Evolutionary conservation across 2,888 invertebrate genomes (phyloP), one percentile per base, ranked within the genome.

Genomic region (Eurytoma californica): DNA sequence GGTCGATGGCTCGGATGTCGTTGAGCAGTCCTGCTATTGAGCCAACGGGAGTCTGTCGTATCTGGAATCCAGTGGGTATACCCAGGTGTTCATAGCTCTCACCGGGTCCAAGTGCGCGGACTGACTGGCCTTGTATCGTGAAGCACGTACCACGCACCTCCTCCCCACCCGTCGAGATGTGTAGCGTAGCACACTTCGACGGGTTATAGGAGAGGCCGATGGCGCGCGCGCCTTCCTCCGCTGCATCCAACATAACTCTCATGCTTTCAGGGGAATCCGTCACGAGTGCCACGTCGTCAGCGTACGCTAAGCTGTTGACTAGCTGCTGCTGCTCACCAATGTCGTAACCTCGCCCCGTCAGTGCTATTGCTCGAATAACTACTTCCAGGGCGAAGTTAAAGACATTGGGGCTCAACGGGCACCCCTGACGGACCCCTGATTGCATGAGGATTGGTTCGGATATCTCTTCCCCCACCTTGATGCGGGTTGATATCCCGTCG

Each of bases 321-420:
- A n/a, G n/a, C n/a, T 80, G 58, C 14, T 3, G 75, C 4, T 57
- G 24, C 2, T 79, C 82, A 9, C 9, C 66, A 4, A 82, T 7
- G 12, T 72, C 67, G 47, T 72, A 81, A 14, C 83, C 81, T 53
- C 51, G 18, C 2, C 70, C 63, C 69, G 49, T n/a, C 57, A 51
- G 1, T 28, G 20, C 5, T 0, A 77, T 74, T 4, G 14, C 47
- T 0, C 80, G 66, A 1, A 85, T 39, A 2, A 87, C 61, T 0
- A 85, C 84, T 73, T 88, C 87, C n/a, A 86, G 63, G 1, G 83
- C 83, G 18, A 90, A 74, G 82, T 89, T 88, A 80, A 90, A 90
- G 0, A 89, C 55, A 3, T 86, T 82, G 0, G 88, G 87, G 80
- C 86, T 87, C 0, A 88, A 75, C 0, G 89, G 88, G 79, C 85